Conservation (phyloP, 2,797 vertebrate genomes). For the Ctenopoma multispine region DNA sequence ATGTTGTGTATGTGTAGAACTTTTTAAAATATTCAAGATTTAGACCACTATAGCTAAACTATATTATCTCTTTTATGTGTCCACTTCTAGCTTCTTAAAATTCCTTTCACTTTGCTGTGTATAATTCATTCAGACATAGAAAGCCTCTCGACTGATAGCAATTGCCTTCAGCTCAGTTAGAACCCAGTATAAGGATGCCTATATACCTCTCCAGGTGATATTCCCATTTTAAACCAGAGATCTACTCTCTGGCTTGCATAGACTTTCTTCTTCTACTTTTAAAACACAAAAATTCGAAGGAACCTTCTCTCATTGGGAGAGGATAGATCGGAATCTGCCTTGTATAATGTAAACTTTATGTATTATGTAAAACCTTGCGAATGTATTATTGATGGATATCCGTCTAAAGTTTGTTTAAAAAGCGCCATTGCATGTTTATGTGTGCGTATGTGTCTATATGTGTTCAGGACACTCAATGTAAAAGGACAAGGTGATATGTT, state of each 20-base stretch:
- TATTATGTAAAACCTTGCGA: no score
- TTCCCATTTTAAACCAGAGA: constrained; percentile 57
- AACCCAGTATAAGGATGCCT: constrained; percentile 16
- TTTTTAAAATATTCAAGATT: no score
- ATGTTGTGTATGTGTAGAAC: background rate
- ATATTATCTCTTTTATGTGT: constrained; percentile 1
- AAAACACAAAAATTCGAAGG: constrained; percentile 34
- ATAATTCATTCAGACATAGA: constrained; percentile 33
- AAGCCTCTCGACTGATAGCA: constrained; percentile 36
- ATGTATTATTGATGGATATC: no score
- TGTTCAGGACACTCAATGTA: constrained; percentile 19
- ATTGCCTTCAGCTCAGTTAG: constrained; percentile 43
- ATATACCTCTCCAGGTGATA: constrained; percentile 60
- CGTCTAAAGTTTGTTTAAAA: constrained; percentile 3
- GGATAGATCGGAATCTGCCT: constrained; percentile 51
- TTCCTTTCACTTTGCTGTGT: constrained; percentile 19
- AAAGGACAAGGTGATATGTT: constrained; percentile 39
- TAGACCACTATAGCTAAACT: background rate
- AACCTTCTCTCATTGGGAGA: constrained; percentile 42
- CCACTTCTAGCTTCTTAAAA: constrained; percentile 30
- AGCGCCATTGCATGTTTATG: constrained; percentile 18
- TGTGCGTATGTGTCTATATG: constrained; percentile 11
- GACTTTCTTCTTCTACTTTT: constrained; percentile 28
- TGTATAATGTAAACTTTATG: background rate
- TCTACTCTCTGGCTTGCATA: constrained; percentile 36